These are phyloP conservation scores for Phoebastria nigripes DNA, from an alignment of 2,797 vertebrate species.

Conservation along the genomic window DNA sequence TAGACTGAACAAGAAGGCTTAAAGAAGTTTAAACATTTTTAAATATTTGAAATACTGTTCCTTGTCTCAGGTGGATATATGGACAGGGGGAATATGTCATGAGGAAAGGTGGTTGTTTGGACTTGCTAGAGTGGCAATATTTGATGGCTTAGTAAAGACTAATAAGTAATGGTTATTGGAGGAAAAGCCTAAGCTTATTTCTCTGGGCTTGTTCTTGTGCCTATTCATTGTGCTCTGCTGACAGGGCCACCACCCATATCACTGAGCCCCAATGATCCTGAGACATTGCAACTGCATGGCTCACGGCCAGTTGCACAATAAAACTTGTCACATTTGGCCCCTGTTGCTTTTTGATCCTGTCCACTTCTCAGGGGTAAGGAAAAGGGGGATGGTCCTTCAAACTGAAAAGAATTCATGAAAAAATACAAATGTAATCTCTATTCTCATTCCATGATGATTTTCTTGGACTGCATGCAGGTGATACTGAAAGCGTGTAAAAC, in stretches of 20 bases:
- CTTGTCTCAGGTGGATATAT: neutral
- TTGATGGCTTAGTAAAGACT: neutral
- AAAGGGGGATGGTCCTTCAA: neutral
- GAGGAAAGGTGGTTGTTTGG: neutral
- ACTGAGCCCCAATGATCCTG: neutral
- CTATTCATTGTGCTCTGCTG: neutral
- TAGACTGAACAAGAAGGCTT: neutral
- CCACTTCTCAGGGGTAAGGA: neutral
- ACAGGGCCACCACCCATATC: neutral
- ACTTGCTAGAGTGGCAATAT: neutral
- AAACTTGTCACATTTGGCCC: neutral
- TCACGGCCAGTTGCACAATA: rapidly evolving
- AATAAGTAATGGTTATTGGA: neutral
- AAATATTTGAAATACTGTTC: neutral
- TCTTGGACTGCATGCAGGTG: neutral
- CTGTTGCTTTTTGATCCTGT: neutral
- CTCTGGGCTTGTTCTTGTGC: neutral
- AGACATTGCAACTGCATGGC: neutral
- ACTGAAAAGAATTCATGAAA: neutral
- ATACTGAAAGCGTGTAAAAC: neutral
- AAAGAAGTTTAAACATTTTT: neutral
- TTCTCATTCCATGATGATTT: neutral
- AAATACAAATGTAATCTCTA: neutral
- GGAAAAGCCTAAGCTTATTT: neutral
- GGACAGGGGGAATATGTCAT: neutral